Evolutionary conservation across 2,888 invertebrate species (phyloP).

Genomic region (Homarus gammarus): DNA sequence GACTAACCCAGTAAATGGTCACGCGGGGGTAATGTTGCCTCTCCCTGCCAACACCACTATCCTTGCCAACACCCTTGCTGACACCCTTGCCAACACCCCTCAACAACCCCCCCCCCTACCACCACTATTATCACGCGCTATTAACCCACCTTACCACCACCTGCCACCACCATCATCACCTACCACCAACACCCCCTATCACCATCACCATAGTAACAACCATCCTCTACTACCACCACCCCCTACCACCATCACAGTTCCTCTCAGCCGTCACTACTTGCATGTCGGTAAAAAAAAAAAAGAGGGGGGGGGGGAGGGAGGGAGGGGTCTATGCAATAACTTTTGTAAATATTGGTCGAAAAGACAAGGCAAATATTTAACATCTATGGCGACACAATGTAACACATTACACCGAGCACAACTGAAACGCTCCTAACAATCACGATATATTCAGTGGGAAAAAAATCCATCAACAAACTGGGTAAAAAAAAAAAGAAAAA

Average conservation of each 20-base stretch:
- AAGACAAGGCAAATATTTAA: too few relatives aligned
- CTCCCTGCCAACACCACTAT: not conserved
- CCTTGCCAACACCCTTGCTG: not conserved
- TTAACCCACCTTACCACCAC: not conserved
- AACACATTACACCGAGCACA: too few relatives aligned
- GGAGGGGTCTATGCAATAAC: too few relatives aligned
- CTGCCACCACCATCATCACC: not conserved
- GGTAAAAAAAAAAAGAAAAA: conserved; percentile 2
- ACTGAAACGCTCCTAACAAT: too few relatives aligned
- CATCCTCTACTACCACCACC: not conserved
- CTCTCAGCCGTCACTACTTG: not conserved
- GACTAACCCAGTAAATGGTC: not conserved
- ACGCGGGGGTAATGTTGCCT: not conserved
- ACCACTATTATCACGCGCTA: not conserved
- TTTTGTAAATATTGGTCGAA: too few relatives aligned
- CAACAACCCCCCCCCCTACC: not conserved
- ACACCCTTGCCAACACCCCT: not conserved
- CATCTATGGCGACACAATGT: too few relatives aligned
- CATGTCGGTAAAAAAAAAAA: too few relatives aligned
- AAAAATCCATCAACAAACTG: too few relatives aligned
- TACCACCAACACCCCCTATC: not conserved
- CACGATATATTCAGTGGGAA: too few relatives aligned
- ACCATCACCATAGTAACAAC: too few relatives aligned
- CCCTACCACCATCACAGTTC: not conserved
- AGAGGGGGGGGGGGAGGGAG: too few relatives aligned